Evolutionary conservation across 64 coral and sea anemone genomes (phyloP).

Genomic region (Anthopleura sola): DNA sequence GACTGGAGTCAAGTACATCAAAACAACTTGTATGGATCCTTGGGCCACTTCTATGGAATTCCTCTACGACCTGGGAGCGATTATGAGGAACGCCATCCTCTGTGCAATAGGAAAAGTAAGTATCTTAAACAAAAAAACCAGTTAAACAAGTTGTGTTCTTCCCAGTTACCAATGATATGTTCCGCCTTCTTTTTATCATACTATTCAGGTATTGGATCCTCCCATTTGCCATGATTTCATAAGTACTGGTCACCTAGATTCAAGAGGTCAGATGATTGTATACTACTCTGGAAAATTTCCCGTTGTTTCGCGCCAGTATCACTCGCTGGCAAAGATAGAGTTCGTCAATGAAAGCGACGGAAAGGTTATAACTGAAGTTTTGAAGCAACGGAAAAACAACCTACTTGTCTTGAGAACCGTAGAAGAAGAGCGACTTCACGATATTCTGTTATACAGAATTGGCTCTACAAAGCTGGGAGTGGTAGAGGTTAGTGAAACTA

Average conservation of each 20-base stretch:
- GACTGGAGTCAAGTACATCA: slow-evolving; percentile 57
- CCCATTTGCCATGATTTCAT: slow-evolving; percentile 36
- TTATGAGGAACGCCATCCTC: slow-evolving; percentile 61
- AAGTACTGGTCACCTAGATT: slow-evolving; percentile 23
- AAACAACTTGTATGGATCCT: slow-evolving; percentile 63
- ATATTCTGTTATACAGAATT: slow-evolving; percentile 7
- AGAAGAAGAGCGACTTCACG: not conserved
- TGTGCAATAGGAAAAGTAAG: slow-evolving; percentile 54
- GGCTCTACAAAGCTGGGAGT: too few relatives aligned
- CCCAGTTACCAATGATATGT: not conserved
- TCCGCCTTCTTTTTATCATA: not conserved
- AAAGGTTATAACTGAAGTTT: not conserved
- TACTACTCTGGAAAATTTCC: slow-evolving; percentile 51
- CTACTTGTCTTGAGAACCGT: not conserved
- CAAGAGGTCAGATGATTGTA: slow-evolving; percentile 18
- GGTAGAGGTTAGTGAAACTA: too few relatives aligned
- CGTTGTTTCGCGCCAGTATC: slow-evolving; percentile 38
- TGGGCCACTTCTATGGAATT: slow-evolving; percentile 57
- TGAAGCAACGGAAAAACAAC: not conserved
- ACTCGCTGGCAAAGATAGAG: slow-evolving; percentile 21
- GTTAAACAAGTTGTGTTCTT: too few relatives aligned
- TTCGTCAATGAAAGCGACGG: slow-evolving; percentile 30
- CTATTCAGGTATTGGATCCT: slow-evolving; percentile 24
- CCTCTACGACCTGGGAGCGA: slow-evolving; percentile 47
- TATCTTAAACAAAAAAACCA: too few relatives aligned